Conservation (phyloP, 2,888 invertebrate species). For the Scelioninae gen. 2 region DNA sequence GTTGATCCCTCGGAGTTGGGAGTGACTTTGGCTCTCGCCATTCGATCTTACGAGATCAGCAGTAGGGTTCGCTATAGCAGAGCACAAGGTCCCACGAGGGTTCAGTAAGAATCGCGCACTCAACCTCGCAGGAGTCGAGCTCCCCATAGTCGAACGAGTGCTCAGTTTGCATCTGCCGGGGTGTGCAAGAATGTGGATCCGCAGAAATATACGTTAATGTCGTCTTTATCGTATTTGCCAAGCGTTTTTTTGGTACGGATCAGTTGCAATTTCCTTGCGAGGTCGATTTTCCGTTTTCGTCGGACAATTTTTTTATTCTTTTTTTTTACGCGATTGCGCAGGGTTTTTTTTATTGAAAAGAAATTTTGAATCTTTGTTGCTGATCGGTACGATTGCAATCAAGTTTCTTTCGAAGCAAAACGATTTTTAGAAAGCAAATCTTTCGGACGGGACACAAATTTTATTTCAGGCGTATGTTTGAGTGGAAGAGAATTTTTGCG, state of each 20-base stretch:
- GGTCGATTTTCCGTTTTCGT: no score
- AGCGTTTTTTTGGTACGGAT: constrained; percentile 26
- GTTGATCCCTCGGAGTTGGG: constrained; percentile 58
- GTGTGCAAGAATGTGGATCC: constrained; percentile 50
- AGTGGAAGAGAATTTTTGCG: no score
- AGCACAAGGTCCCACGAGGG: constrained; percentile 70
- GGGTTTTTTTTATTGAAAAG: no score
- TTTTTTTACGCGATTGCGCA: no score
- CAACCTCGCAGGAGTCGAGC: constrained; percentile 69
- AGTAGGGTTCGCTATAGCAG: constrained; percentile 71
- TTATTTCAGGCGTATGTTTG: no score
- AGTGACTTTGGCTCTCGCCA: constrained; percentile 61
- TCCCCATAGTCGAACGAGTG: constrained; percentile 52
- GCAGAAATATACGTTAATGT: constrained; percentile 25
- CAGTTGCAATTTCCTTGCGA: constrained; percentile 5
- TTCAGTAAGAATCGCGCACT: constrained; percentile 73
- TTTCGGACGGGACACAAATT: no score
- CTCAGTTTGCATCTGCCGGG: constrained; percentile 33
- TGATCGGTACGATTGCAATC: no score
- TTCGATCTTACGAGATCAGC: constrained; percentile 60
- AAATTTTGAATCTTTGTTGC: no score
- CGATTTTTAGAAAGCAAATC: no score
- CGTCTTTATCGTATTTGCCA: constrained; percentile 10
- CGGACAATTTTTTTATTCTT: background rate
- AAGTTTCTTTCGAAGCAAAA: no score